Conservation (phyloP, 1,140 invertebrate genomes). For the Cydia pomonella region DNA sequence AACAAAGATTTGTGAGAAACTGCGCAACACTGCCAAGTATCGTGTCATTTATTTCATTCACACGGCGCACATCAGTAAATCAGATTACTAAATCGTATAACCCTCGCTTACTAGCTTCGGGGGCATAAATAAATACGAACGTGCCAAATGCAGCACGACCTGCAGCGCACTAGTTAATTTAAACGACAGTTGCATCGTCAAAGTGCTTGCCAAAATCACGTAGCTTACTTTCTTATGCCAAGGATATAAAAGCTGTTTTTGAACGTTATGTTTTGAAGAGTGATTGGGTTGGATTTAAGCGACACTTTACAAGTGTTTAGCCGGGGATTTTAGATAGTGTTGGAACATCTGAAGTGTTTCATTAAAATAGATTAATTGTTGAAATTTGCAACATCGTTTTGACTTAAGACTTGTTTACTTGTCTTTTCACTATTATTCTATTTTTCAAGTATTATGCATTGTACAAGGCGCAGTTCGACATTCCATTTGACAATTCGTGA, state of each 20-base stretch:
- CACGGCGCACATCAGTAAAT: constrained; percentile 52
- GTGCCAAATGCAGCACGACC: constrained; percentile 66
- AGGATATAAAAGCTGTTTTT: not conserved
- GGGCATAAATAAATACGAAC: constrained; percentile 62
- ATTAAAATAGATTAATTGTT: constrained; percentile 19
- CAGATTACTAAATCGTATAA: constrained; percentile 66
- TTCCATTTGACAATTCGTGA: too few relatives aligned
- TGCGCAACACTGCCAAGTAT: constrained; percentile 35
- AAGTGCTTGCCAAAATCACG: constrained; percentile 19
- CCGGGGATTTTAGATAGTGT: not conserved
- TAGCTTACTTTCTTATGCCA: not conserved
- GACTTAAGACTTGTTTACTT: not conserved
- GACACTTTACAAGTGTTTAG: constrained; percentile 15
- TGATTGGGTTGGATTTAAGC: not conserved
- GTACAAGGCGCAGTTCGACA: too few relatives aligned
- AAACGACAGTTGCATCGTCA: constrained; percentile 32
- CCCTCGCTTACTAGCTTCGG: constrained; percentile 52
- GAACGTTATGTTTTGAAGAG: not conserved
- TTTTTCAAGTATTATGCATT: not conserved
- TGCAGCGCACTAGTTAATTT: constrained; percentile 33
- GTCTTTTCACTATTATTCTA: not conserved
- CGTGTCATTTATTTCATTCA: constrained; percentile 45
- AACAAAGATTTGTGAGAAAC: constrained; percentile 30
- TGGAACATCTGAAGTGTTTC: constrained; percentile 1
- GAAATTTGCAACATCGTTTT: not conserved